Conservation (phyloP, 2,888 invertebrate species). For the Diarsia brunnea region DNA sequence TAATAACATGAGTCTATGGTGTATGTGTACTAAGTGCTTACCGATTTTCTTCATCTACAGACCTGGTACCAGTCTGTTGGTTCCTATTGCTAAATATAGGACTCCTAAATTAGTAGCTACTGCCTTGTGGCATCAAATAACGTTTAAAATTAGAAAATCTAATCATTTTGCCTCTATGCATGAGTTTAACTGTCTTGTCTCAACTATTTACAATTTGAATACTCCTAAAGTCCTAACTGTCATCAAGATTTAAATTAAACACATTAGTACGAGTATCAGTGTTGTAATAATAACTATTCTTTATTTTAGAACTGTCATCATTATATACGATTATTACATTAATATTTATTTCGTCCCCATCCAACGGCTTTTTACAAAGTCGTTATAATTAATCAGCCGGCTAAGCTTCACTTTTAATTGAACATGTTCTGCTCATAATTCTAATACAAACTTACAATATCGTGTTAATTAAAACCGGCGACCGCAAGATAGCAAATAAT, state of each 20-base stretch:
- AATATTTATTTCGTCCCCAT: conserved; percentile 38
- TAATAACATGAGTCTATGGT: conserved; percentile 21
- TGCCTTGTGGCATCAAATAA: not conserved
- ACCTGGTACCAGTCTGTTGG: not conserved
- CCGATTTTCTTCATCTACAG: conserved; percentile 43
- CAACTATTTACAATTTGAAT: conserved; percentile 21
- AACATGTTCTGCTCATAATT: conserved; percentile 43
- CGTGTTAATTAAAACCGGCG: conserved; percentile 53
- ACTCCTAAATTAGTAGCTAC: not conserved
- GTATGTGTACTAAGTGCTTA: conserved; percentile 38
- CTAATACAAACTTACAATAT: conserved; percentile 48
- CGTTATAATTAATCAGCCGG: conserved; percentile 63
- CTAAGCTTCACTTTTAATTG: conserved; percentile 50
- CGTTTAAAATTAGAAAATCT: not conserved
- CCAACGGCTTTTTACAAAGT: conserved; percentile 58
- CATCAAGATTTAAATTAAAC: conserved; percentile 34
- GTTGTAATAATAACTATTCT: conserved; percentile 14
- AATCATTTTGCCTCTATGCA: not conserved
- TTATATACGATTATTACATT: conserved; percentile 65
- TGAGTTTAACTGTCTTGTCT: not conserved
- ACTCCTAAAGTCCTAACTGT: not conserved
- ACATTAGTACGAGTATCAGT: conserved; percentile 20
- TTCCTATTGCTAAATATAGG: conserved; percentile 5
- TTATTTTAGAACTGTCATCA: conserved; percentile 55
- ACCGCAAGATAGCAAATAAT: conserved; percentile 51